Conservation (phyloP, 2,113 vertebrate species). For the Microtus oregoni region DNA sequence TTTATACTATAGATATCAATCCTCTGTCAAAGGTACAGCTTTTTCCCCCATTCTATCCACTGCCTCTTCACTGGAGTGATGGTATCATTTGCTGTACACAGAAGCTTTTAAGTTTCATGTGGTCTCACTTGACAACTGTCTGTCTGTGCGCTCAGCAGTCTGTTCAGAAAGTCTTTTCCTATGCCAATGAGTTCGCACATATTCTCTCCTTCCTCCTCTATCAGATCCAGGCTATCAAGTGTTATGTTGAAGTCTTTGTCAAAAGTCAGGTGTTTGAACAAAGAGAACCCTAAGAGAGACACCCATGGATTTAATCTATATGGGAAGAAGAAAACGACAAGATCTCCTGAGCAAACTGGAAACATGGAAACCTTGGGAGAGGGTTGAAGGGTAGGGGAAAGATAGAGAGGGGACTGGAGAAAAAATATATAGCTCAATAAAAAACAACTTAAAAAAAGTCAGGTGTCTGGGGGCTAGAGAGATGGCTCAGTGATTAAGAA, state of each 20-base stretch:
- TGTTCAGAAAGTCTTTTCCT: neutral
- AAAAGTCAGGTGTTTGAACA: neutral
- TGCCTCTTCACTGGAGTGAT: neutral
- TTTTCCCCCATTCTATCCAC: neutral
- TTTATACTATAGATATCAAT: neutral
- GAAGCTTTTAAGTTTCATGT: neutral
- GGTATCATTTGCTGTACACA: neutral
- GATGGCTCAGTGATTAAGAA: too few relatives aligned
- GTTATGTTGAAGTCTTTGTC: neutral
- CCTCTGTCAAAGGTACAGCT: neutral
- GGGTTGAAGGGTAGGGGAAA: too few relatives aligned
- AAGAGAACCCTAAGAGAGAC: too few relatives aligned
- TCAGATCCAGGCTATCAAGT: neutral
- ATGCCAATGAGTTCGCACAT: neutral
- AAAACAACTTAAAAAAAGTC: too few relatives aligned
- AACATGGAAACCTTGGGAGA: too few relatives aligned
- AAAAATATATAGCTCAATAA: too few relatives aligned
- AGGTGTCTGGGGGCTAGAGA: too few relatives aligned
- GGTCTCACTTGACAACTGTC: neutral
- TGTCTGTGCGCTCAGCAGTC: neutral
- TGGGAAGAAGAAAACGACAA: too few relatives aligned
- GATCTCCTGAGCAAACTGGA: too few relatives aligned
- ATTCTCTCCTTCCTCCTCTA: neutral
- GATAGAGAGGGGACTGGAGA: too few relatives aligned
- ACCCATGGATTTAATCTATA: too few relatives aligned